Conservation (phyloP, 2,797 vertebrate genomes). For the Carapus acus region DNA sequence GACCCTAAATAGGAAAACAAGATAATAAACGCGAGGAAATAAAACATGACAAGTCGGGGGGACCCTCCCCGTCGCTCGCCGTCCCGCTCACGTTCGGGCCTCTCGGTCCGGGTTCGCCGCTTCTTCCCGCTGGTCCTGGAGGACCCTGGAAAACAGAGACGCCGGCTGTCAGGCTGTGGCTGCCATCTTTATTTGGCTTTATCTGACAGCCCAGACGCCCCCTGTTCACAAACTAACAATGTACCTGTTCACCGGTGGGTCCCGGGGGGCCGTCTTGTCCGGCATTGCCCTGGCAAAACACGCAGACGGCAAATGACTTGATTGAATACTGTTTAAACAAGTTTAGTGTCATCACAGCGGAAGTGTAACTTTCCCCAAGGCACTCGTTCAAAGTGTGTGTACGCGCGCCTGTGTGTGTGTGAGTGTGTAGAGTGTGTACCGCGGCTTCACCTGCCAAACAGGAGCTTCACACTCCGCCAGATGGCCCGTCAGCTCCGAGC, state of each 20-base stretch:
- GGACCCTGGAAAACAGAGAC: conserved; percentile 76
- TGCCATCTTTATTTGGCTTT: too few relatives aligned
- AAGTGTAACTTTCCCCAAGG: conserved; percentile 44
- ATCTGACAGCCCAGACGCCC: too few relatives aligned
- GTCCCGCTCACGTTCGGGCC: conserved; percentile 92
- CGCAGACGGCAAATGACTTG: too few relatives aligned
- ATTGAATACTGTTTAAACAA: conserved; percentile 3
- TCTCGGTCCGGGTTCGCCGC: conserved; percentile 80
- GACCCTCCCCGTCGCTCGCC: too few relatives aligned
- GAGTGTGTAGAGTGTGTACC: conserved; percentile 45
- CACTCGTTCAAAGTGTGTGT: conserved; percentile 43
- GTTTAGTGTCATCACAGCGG: conserved; percentile 29
- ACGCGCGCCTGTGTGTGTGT: too few relatives aligned
- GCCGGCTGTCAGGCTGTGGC: conserved; percentile 4
- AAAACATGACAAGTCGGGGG: too few relatives aligned
- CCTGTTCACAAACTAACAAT: too few relatives aligned
- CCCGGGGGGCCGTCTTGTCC: conserved; percentile 84
- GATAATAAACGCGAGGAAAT: too few relatives aligned
- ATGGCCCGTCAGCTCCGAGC: conserved; percentile 50
- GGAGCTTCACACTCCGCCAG: conserved; percentile 38
- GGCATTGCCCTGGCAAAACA: conserved; percentile 74
- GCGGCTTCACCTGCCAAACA: conserved; percentile 40
- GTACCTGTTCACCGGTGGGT: conserved; percentile 80
- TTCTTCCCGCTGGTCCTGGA: conserved; percentile 78
- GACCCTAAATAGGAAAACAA: conserved; percentile 76